Evolutionary conservation across 2,113 vertebrate genomes (phyloP), one percentile per base, ranked within the genome.

Genomic region (Nannobrachium achirus): DNA sequence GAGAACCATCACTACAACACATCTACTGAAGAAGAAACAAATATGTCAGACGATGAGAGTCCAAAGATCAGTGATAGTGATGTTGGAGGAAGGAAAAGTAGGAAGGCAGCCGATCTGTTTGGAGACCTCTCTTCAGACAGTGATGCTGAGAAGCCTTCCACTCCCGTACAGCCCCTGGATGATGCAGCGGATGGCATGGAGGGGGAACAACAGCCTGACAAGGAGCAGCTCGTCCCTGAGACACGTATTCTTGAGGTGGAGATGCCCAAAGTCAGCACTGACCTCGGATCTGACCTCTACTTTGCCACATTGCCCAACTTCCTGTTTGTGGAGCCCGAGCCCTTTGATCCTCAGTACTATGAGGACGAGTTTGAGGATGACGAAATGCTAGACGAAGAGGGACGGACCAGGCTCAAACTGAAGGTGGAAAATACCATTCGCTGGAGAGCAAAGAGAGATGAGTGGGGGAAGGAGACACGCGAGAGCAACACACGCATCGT

Each of bases 351-450:
- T 62, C 98, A 99, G 71, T 99, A 99, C 84, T 99, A 99, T 51
- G 98, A 99, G 86, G 98, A 99, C 92, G 98, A 99, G 87, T 99
- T 99, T 94, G 98, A 99, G 92, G 98, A 99, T 88, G 98, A 99
- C 76, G 98, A 99, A 85, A 99, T 99, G 97, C 88, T 99, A 88
- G 98, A 99, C 88, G 98, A 99, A 90, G 98, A 99, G 87, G 98
- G 98, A 18, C 92, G 97, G 82, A 99, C 98, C 48, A 95, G 97
- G 78, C 93, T 99, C 80, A 99, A 99, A 84, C 88, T 99, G 67
- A 99, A 99, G 97, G 98, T 99, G 38, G 98, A 99, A 82, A 99
- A 99, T 76, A 99, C 98, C 0, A 99, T 99, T 60, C 89, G 98
- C 1, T 99, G 98, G 98, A 85, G 95, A 66, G 95, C 88, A 25